Base-by-base conservation (phyloP, 2,888 invertebrate species). In the Epinotia nisella region DNA sequence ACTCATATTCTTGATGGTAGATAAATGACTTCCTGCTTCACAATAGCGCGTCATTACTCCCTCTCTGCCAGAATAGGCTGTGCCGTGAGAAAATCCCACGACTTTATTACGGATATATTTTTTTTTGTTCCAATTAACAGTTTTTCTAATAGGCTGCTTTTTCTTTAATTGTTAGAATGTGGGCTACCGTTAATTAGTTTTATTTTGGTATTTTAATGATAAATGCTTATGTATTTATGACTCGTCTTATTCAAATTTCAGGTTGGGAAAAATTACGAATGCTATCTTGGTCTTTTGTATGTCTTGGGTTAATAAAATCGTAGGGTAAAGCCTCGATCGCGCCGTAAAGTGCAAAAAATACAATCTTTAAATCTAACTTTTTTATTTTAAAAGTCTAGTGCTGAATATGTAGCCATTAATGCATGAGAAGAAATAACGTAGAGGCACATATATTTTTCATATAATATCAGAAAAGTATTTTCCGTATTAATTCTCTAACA, bases 1-100 rank as follows among this genome's bases (percentile, higher is more conserved):
- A 89, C 87, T 93, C 90, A 93, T 93, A 93, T 93, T 93, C 91
- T 91, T 92, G 92, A 93, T 93, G 93, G 89, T 91, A 92, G 93
- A 93, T 93, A 93, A 93, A 93, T 92, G 87, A 93, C 93, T 93
- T 93, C 93, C 93, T 93, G 93, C 89, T 89, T 85, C 83, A 93
- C 93, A 93, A 93, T 93, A 83, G 92, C 89, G 85, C 91, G 89
- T 92, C 93, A 93, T 93, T 93, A 93, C 89, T 90, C 89, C 83
- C 85, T 82, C 81, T 82, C 83, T 76, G 79, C 84, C 83, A 88
- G 90, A 91, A 91, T 90, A 86, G 88, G 85, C 84, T 83, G 83
- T 83, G 85, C 87, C 93, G 93, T 93, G 93, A 89, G 93, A 93
- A 85, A 75, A 87, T 93, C 93, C 85, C 93, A 93, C 93, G 93